Conservation (phyloP, 2,888 invertebrate genomes). For the Chirona hameri region DNA sequence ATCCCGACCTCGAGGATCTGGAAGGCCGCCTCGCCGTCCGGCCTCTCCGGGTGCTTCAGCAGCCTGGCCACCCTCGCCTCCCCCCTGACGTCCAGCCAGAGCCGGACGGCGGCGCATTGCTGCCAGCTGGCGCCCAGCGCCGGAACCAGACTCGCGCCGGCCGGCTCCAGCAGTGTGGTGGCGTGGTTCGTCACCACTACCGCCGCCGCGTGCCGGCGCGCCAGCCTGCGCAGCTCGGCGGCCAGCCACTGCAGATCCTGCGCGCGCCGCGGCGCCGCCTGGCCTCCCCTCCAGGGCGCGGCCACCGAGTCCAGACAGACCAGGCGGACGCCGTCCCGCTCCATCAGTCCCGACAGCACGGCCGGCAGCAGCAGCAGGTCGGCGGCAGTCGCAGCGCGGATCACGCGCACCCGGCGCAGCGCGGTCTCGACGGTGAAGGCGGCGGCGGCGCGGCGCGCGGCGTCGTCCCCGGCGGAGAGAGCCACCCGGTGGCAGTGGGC, state of each 20-base stretch:
- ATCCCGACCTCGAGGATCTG: constrained; percentile 1
- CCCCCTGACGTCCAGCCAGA: neutral
- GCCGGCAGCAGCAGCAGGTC: constrained; percentile 32
- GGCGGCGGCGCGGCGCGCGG: constrained; percentile 33
- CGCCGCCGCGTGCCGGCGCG: constrained; percentile 52
- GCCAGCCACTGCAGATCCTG: constrained; percentile 23
- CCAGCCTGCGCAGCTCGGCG: constrained; percentile 46
- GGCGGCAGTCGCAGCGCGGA: neutral
- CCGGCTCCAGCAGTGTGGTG: constrained; percentile 52
- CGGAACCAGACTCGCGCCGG: constrained; percentile 47
- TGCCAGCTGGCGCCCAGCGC: constrained; percentile 48
- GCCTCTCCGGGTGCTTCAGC: neutral
- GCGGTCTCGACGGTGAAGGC: constrained; percentile 33
- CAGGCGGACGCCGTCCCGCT: constrained; percentile 41
- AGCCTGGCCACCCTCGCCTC: neutral
- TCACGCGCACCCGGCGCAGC: constrained; percentile 30
- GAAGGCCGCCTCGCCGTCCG: neutral
- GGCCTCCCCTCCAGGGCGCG: constrained; percentile 32
- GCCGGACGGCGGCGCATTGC: constrained; percentile 40
- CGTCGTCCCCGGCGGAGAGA: constrained; percentile 32
- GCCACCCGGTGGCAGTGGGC: constrained; percentile 32
- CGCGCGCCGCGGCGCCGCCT: constrained; percentile 32
- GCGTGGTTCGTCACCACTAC: constrained; percentile 51
- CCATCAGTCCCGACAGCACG: constrained; percentile 36
- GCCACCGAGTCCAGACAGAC: neutral